These are phyloP conservation scores for Drosophila seguyi DNA, from an alignment of 1,140 invertebrate species.

Conservation along the genomic window DNA sequence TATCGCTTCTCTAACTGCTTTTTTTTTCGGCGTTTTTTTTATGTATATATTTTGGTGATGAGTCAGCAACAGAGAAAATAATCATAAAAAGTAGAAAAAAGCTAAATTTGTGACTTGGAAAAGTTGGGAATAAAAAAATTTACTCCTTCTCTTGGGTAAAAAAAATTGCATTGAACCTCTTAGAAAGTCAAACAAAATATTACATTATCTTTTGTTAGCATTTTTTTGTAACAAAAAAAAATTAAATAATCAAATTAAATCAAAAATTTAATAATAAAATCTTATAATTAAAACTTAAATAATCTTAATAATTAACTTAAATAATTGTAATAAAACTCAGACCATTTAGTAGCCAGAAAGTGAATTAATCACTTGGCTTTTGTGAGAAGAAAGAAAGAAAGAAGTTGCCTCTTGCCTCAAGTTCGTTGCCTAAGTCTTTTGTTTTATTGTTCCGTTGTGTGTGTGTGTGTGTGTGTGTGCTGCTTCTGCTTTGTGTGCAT, in stretches of 20 bases:
- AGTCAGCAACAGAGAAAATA: slow-evolving; percentile 24
- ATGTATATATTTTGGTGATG: slow-evolving; percentile 17
- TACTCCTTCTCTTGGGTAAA: too few relatives aligned
- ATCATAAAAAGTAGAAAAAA: slow-evolving; percentile 21
- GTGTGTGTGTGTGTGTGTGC: neutral
- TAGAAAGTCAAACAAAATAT: neutral
- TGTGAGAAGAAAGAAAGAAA: slow-evolving; percentile 3
- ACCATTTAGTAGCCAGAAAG: slow-evolving; percentile 22
- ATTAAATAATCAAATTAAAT: too few relatives aligned
- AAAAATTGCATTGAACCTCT: neutral
- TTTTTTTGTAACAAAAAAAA: too few relatives aligned
- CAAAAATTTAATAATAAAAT: too few relatives aligned
- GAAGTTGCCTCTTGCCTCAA: slow-evolving; percentile 21
- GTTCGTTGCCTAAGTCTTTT: slow-evolving; percentile 82
- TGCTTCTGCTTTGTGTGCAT: slow-evolving; percentile 21
- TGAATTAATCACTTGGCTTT: slow-evolving; percentile 12
- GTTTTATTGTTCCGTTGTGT: slow-evolving; percentile 42
- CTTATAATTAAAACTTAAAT: too few relatives aligned
- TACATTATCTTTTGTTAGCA: too few relatives aligned
- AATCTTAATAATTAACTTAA: slow-evolving; percentile 4
- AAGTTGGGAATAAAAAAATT: too few relatives aligned
- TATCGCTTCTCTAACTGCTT: slow-evolving; percentile 27
- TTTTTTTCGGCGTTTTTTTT: slow-evolving; percentile 11
- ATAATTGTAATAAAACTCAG: slow-evolving; percentile 10
- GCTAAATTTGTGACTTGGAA: too few relatives aligned